Evolutionary conservation across 2,797 vertebrate species (phyloP), one percentile per base, ranked within the genome.

Genomic region (Gastrophryne carolinensis): DNA sequence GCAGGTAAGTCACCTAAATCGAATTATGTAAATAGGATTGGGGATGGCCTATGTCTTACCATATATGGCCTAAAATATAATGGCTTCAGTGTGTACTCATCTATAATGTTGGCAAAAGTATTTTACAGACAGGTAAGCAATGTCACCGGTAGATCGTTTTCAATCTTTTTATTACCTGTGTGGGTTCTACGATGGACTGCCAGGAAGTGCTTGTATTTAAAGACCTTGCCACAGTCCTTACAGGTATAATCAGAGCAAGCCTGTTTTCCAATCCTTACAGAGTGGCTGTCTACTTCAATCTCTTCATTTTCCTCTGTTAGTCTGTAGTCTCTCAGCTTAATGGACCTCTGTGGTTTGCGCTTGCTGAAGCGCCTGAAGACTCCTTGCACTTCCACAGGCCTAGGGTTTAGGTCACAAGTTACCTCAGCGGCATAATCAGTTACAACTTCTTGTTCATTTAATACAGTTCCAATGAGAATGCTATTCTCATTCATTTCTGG

Each of bases 121-220:
- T n/a, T n/a, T n/a, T n/a, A n/a, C n/a, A n/a, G n/a, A n/a, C n/a
- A n/a, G n/a, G n/a, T n/a, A n/a, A n/a, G n/a, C n/a, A n/a, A n/a
- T n/a, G n/a, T n/a, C n/a, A n/a, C n/a, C n/a, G n/a, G n/a, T n/a
- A n/a, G n/a, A n/a, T n/a, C n/a, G n/a, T n/a, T n/a, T n/a, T n/a
- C n/a, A n/a, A 37, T 24, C 44, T 3, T 32, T 39, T 30, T 56
- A 30, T 4, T 84, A 98, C 97, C 97, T 82, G 97, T 98, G 65
- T 99, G 97, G 30, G 93, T 97, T 73, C 96, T 89, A 53, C 88
- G 93, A 80, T 99, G 97, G 79, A 97, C 91, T 78, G 94, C 94
- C 79, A 99, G 82, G 82, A 98, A 98, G 61, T 97, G 90, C 81
- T 92, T 95, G 78, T 92, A 96, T 79, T 98, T 98, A 84, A 98